These are phyloP conservation scores for Aproaerema taeniolella DNA, from an alignment of 2,888 invertebrate species.

Conservation along the genomic window DNA sequence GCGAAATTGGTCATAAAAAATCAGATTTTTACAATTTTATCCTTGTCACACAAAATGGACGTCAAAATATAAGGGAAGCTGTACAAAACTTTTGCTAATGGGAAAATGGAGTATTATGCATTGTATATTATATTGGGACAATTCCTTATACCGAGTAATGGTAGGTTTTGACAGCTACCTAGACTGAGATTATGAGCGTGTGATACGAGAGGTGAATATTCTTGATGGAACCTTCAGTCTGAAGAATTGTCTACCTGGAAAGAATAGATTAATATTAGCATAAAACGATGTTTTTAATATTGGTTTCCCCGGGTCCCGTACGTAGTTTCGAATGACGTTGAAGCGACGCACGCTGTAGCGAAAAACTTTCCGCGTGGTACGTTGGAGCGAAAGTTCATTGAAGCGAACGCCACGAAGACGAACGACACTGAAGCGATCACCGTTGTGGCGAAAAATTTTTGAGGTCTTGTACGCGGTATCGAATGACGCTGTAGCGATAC, in stretches of 20 bases:
- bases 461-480: too few relatives aligned
- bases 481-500: too few relatives aligned
- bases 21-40: too few relatives aligned
- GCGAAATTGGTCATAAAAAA: background rate
- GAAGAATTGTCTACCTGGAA: constrained; percentile 48
- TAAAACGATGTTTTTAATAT: too few relatives aligned
- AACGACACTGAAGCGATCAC: too few relatives aligned
- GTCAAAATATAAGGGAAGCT: constrained; percentile 32
- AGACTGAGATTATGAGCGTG: constrained; percentile 44
- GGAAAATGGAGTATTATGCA: constrained; percentile 28
- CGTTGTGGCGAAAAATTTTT: too few relatives aligned
- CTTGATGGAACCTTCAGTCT: constrained; percentile 25
- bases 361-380: too few relatives aligned
- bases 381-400: too few relatives aligned
- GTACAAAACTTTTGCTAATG: constrained; percentile 24
- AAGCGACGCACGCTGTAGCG: too few relatives aligned
- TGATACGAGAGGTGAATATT: constrained; percentile 29
- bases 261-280: background rate
- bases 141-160: constrained; percentile 1
- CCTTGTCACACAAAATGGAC: constrained; percentile 11
- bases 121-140: constrained; percentile 13
- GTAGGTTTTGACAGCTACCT: constrained; percentile 37
- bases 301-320: too few relatives aligned
- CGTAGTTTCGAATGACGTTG: too few relatives aligned
- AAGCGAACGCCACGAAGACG: too few relatives aligned